Evolutionary conservation across 2,113 vertebrate genomes (phyloP).

Genomic region (Aphyosemion australe): DNA sequence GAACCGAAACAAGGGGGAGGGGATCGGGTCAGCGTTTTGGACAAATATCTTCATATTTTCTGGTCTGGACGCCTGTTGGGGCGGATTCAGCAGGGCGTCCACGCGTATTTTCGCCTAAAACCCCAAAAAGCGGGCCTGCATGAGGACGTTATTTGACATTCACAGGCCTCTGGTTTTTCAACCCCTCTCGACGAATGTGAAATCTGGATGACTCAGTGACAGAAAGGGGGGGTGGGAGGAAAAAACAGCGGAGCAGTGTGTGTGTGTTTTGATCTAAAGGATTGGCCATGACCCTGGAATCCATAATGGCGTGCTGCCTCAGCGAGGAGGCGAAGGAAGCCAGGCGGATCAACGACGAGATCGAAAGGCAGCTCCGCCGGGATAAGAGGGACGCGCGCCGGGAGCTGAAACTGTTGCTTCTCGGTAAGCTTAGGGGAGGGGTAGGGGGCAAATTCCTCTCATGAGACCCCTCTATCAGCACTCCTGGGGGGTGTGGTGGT

Average conservation of each 20-base stretch:
- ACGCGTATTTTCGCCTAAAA: slow-evolving; percentile 42
- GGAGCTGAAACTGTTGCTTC: slow-evolving; percentile 92
- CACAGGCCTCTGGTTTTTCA: slow-evolving; percentile 6
- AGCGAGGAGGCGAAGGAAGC: slow-evolving; percentile 96
- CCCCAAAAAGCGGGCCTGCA: slow-evolving; percentile 35
- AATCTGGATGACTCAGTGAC: slow-evolving; percentile 61
- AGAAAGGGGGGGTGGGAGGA: neutral
- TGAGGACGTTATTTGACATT: slow-evolving; percentile 49
- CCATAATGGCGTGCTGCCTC: slow-evolving; percentile 95
- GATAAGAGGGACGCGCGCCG: slow-evolving; percentile 90
- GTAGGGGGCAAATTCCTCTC: slow-evolving; percentile 21
- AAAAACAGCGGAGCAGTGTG: slow-evolving; percentile 22
- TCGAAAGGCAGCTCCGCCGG: slow-evolving; percentile 92
- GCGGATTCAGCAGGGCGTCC: slow-evolving; percentile 52
- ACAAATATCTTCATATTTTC: slow-evolving; percentile 49
- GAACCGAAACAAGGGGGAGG: slow-evolving; percentile 32
- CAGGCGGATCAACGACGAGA: slow-evolving; percentile 94
- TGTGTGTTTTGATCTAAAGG: slow-evolving; percentile 5
- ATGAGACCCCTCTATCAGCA: slow-evolving; percentile 12
- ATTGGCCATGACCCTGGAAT: slow-evolving; percentile 86
- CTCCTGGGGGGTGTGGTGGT: neutral
- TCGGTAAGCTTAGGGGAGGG: slow-evolving; percentile 79
- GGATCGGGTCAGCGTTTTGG: slow-evolving; percentile 20
- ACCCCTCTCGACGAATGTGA: slow-evolving; percentile 4
- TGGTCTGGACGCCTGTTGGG: slow-evolving; percentile 30